Conservation (phyloP, 2,888 invertebrate genomes). For the Hesperia comma region DNA sequence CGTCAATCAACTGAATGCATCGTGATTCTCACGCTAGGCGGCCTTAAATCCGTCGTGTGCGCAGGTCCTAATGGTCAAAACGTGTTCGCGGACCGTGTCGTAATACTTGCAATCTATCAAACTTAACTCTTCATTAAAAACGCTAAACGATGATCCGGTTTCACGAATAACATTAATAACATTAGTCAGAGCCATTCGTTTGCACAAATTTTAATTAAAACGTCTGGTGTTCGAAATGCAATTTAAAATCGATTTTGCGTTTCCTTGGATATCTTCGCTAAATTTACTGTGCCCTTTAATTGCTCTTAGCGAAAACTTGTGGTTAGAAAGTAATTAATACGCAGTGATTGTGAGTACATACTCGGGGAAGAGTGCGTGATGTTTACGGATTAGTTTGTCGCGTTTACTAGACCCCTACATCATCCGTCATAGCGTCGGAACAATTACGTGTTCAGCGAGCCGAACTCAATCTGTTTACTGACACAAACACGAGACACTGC, state of each 20-base stretch:
- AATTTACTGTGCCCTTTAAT: constrained; percentile 30
- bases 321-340: constrained; percentile 35
- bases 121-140: background rate
- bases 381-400: constrained; percentile 17
- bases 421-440: constrained; percentile 10
- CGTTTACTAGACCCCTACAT: constrained; percentile 17
- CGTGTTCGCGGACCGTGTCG: constrained; percentile 1
- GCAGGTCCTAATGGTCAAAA: constrained; percentile 9
- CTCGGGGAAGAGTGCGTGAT: constrained; percentile 6
- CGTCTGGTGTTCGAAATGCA: constrained; percentile 8
- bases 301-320: constrained; percentile 17
- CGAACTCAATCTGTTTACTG: constrained; percentile 14
- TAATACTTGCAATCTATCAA: constrained; percentile 7
- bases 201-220: constrained; percentile 19
- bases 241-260: constrained; percentile 26
- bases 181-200: constrained; percentile 9
- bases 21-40: constrained; percentile 8
- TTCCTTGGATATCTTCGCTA: constrained; percentile 23
- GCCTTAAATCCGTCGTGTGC: constrained; percentile 9
- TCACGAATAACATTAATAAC: constrained; percentile 7
- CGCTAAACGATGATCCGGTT: constrained; percentile 9
- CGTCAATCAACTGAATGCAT: constrained; percentile 5
- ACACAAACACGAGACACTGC: background rate
- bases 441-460: constrained; percentile 21
- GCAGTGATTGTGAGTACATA: constrained; percentile 4